phyloP scores from a whole-genome alignment of 2,888 invertebrate genomes.

The Bursaphelenchus okinawaensis region DNA sequence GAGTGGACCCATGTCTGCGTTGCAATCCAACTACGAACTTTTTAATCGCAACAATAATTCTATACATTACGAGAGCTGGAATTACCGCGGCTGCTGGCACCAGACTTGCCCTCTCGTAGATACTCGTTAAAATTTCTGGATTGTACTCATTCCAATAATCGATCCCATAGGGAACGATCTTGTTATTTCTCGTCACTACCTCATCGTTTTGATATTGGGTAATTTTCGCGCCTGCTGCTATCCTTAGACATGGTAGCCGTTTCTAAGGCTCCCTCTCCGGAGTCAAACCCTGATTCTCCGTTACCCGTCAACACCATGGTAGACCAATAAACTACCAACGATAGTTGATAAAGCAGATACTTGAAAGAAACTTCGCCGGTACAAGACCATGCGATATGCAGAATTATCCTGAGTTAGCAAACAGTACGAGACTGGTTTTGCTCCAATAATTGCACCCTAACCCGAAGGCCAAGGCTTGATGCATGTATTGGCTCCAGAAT shows the following conservation, averaged over 20 bases:
- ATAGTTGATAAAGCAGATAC: slow-evolving; percentile 70
- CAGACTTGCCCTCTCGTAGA: slow-evolving; percentile 68
- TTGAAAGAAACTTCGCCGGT: slow-evolving; percentile 67
- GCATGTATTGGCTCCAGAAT: slow-evolving; percentile 70
- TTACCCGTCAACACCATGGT: slow-evolving; percentile 69
- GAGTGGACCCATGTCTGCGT: slow-evolving; percentile 25
- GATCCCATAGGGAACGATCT: slow-evolving; percentile 60
- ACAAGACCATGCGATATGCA: slow-evolving; percentile 57
- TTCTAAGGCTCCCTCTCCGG: slow-evolving; percentile 71
- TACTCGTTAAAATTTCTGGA: slow-evolving; percentile 63
- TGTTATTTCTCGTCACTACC: slow-evolving; percentile 70
- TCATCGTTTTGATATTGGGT: slow-evolving; percentile 64
- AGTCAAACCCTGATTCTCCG: slow-evolving; percentile 73
- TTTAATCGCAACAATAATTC: slow-evolving; percentile 71
- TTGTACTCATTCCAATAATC: slow-evolving; percentile 65
- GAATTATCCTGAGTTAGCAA: slow-evolving; percentile 59
- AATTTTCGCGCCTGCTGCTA: slow-evolving; percentile 71
- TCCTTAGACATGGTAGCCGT: slow-evolving; percentile 70
- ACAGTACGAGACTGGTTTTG: slow-evolving; percentile 59
- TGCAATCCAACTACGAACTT: slow-evolving; percentile 64
- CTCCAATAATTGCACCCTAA: slow-evolving; percentile 63
- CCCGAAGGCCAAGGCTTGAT: slow-evolving; percentile 54
- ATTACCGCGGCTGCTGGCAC: slow-evolving; percentile 72
- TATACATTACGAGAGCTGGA: slow-evolving; percentile 70
- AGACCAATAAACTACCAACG: slow-evolving; percentile 68